These are phyloP conservation scores for Pseudoips prasinana DNA, from an alignment of 2,888 invertebrate genomes.

Conservation along the genomic window DNA sequence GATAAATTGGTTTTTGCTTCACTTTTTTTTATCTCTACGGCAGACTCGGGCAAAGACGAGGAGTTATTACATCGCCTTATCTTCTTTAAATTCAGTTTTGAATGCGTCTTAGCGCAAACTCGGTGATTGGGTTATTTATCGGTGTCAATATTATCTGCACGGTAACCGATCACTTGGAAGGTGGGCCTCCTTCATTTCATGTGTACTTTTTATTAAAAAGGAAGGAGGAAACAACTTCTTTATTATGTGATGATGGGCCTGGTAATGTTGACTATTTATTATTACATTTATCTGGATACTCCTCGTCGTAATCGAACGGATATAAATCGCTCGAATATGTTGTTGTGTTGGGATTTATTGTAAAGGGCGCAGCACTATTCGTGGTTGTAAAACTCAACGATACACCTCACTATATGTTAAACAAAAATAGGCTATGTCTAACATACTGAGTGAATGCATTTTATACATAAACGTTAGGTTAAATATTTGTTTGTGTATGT, in stretches of 20 bases:
- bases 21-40: slow-evolving; percentile 63
- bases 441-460: slow-evolving; percentile 79
- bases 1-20: slow-evolving; percentile 75
- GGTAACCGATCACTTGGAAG: slow-evolving; percentile 37
- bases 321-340: slow-evolving; percentile 46
- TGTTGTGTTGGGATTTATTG: slow-evolving; percentile 53
- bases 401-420: slow-evolving; percentile 65
- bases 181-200: slow-evolving; percentile 52
- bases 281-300: slow-evolving; percentile 27
- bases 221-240: slow-evolving; percentile 55
- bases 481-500: slow-evolving; percentile 77
- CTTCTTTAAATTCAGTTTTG: slow-evolving; percentile 51
- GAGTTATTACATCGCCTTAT: slow-evolving; percentile 61
- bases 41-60: slow-evolving; percentile 66
- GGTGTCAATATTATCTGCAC: slow-evolving; percentile 32
- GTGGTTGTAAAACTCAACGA: slow-evolving; percentile 78
- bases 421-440: slow-evolving; percentile 76
- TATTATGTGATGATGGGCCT: slow-evolving; percentile 34
- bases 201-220: slow-evolving; percentile 55
- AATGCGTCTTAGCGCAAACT: slow-evolving; percentile 47
- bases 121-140: slow-evolving; percentile 40
- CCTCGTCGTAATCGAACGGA: not conserved
- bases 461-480: slow-evolving; percentile 75
- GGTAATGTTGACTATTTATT: slow-evolving; percentile 33
- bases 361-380: slow-evolving; percentile 48